Conservation (phyloP, 1,140 invertebrate species). For the Microplitis demolitor region DNA sequence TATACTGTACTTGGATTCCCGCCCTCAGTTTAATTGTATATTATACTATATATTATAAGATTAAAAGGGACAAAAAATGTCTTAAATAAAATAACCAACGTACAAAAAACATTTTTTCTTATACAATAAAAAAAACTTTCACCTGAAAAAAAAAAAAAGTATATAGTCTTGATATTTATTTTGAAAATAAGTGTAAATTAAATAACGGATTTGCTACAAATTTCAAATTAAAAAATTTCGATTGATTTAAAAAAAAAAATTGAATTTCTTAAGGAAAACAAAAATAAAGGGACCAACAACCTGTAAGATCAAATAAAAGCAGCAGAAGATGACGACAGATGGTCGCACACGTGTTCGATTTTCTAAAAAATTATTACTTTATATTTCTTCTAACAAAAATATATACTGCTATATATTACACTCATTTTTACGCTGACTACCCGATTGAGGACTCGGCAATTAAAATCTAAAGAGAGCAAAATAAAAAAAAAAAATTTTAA, state of each 20-base stretch:
- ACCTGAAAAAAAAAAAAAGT: too few relatives aligned
- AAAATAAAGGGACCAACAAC: too few relatives aligned
- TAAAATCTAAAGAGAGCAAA: background rate
- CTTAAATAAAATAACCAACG: background rate
- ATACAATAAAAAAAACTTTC: too few relatives aligned
- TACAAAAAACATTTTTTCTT: background rate
- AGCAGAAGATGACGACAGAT: conserved; percentile 48
- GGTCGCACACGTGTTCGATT: conserved; percentile 35
- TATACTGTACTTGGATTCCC: too few relatives aligned
- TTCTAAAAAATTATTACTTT: background rate
- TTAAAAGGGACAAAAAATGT: background rate
- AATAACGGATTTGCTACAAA: too few relatives aligned
- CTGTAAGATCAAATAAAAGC: background rate
- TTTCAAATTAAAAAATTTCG: too few relatives aligned
- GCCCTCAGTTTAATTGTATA: too few relatives aligned
- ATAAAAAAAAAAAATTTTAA: background rate
- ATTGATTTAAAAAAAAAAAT: too few relatives aligned
- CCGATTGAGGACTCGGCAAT: background rate
- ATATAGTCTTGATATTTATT: too few relatives aligned
- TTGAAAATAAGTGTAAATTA: too few relatives aligned
- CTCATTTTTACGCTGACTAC: background rate
- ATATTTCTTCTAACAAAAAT: background rate
- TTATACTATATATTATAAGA: background rate
- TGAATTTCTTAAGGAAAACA: too few relatives aligned
- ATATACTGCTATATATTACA: background rate